A percentile compares a stretch with the other conserved stretches of the same genome.
These are phyloP conservation scores for Slavum lentiscoides DNA, from an alignment of 2,888 invertebrate species.

Conservation along the genomic window DNA sequence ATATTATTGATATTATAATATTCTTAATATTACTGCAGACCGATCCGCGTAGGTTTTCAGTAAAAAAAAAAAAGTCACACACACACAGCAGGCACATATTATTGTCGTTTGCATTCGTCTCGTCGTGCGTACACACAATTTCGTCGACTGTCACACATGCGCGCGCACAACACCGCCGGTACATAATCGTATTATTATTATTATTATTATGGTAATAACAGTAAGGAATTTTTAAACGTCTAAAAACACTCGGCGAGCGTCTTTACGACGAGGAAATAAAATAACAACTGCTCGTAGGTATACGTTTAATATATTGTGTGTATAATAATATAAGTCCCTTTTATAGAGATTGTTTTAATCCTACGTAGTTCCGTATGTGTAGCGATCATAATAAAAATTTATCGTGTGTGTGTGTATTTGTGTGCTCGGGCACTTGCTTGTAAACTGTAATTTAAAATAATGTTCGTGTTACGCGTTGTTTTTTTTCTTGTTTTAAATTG, in stretches of 20 bases:
- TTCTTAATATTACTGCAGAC: too few species aligned
- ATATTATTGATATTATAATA: too few species aligned
- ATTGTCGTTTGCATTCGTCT: not conserved
- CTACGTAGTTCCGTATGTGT: not conserved
- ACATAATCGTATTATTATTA: too few species aligned
- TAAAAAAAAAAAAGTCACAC: too few species aligned
- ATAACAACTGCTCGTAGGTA: too few species aligned
- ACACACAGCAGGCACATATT: too few species aligned
- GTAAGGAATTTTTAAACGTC: constrained; percentile 1
- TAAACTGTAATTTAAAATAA: too few species aligned
- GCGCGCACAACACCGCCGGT: too few species aligned
- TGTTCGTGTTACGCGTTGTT: too few species aligned
- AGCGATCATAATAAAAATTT: constrained; percentile 14
- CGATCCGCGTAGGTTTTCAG: too few species aligned
- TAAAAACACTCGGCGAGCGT: not conserved
- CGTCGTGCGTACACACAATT: not conserved
- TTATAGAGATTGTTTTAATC: constrained; percentile 10
- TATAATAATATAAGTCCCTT: not conserved
- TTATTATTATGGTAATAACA: constrained; percentile 8
- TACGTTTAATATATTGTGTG: not conserved
- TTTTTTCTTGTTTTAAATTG: too few species aligned
- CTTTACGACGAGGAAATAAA: not conserved
- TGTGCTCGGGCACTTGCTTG: too few species aligned
- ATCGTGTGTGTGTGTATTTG: not conserved
- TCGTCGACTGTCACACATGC: constrained; percentile 2